A percentile compares a stretch with the other conserved stretches of the same genome.
These are phyloP conservation scores for Oenanthe melanoleuca DNA, from an alignment of 2,113 vertebrate species.

Conservation along the genomic window DNA sequence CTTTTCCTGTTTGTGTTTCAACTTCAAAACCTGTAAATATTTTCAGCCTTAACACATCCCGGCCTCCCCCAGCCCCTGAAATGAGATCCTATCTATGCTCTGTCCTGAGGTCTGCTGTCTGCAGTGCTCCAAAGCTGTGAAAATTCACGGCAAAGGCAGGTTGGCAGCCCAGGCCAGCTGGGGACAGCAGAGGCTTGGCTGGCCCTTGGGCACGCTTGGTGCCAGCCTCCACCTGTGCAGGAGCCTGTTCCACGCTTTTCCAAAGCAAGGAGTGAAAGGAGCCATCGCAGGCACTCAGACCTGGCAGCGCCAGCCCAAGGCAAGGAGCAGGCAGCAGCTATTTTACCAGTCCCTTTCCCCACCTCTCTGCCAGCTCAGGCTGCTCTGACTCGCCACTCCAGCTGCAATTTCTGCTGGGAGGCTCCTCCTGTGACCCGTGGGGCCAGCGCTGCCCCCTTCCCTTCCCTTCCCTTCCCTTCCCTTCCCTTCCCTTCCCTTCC, in stretches of 20 bases:
- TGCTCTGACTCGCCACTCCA: background rate
- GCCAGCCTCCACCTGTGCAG: background rate
- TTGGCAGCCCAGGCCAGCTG: background rate
- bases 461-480: background rate
- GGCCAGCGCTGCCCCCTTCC: background rate
- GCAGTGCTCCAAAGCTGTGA: background rate
- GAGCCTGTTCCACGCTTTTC: background rate
- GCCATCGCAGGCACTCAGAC: accelerated
- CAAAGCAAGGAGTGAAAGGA: background rate
- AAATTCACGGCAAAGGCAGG: background rate
- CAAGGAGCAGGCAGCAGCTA: background rate
- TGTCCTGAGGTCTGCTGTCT: background rate
- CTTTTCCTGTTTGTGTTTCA: slow-evolving; percentile 85
- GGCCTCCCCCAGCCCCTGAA: slow-evolving; percentile 19
- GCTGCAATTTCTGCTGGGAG: background rate
- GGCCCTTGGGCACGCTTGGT: background rate
- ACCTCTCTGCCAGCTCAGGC: background rate
- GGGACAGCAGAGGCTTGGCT: background rate
- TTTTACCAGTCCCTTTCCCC: background rate
- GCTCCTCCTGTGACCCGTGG: background rate
- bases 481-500: no score
- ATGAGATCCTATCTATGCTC: background rate
- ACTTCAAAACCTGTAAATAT: slow-evolving; percentile 82
- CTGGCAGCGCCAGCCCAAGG: background rate
- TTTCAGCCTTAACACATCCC: slow-evolving; percentile 72